Evolutionary conservation across 2,113 vertebrate species (phyloP).

Genomic region (Xerus inauris): DNA sequence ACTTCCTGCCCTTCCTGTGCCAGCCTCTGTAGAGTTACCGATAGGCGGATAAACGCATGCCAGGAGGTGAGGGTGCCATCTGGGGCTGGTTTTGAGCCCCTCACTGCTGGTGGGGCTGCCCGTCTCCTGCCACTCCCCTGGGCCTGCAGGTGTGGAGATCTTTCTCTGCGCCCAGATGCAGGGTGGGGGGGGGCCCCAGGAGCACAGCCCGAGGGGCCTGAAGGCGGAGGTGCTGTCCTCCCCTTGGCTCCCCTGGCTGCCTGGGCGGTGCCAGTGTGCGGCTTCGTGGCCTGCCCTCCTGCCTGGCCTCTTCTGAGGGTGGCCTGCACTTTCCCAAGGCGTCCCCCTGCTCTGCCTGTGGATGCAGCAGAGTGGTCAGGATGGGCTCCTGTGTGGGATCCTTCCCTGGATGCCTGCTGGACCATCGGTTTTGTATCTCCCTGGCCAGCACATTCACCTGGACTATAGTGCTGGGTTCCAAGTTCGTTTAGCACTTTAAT

Average conservation of each 20-base stretch:
- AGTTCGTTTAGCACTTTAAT: not conserved
- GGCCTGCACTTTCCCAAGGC: too few species aligned
- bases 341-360: too few species aligned
- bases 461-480: not conserved
- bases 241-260: too few species aligned
- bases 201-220: not conserved
- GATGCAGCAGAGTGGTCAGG: not conserved
- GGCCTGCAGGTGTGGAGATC: fast-evolving
- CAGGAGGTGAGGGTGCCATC: fast-evolving
- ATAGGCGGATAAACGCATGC: not conserved
- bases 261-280: fast-evolving
- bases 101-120: not conserved
- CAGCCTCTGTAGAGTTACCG: fast-evolving
- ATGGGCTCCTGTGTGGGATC: not conserved
- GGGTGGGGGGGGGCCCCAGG: fast-evolving
- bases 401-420: not conserved
- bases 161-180: not conserved
- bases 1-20: not conserved
- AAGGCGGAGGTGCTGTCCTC: too few species aligned
- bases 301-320: too few species aligned
- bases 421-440: not conserved
- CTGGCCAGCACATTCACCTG: too few species aligned
- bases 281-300: too few species aligned
- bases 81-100: fast-evolving
- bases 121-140: too few species aligned